These are phyloP conservation scores for Lasioglossum pauxillum DNA, from an alignment of 2,888 invertebrate genomes.

Conservation along the genomic window DNA sequence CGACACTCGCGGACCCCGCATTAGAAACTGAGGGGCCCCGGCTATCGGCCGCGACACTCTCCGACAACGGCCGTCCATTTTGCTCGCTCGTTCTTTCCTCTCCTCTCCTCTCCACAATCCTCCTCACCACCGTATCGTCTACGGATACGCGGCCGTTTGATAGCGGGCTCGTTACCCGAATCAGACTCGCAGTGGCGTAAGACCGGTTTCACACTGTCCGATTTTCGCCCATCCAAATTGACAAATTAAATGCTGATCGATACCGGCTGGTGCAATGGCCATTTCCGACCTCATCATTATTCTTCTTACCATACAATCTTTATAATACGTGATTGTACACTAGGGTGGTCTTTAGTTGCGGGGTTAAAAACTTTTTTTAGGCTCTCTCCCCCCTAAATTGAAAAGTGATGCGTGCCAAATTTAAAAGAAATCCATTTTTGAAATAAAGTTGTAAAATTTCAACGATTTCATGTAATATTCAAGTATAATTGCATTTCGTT, in stretches of 20 bases:
- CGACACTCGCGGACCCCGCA: constrained; percentile 80
- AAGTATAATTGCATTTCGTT: no score
- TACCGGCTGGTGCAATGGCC: not conserved
- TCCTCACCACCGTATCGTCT: constrained; percentile 45
- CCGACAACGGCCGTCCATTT: constrained; percentile 42
- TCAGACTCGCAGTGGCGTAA: constrained; percentile 70
- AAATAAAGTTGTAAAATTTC: no score
- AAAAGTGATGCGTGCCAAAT: no score
- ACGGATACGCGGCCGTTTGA: constrained; percentile 66
- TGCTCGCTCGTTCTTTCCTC: constrained; percentile 6
- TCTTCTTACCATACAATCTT: not conserved
- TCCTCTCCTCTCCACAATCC: constrained; percentile 23
- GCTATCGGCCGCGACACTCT: constrained; percentile 40
- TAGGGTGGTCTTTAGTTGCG: no score
- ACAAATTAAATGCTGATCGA: not conserved
- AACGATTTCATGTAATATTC: no score
- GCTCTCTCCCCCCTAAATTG: not conserved
- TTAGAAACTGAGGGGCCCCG: constrained; percentile 78
- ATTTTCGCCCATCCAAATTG: not conserved
- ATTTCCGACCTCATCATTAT: not conserved
- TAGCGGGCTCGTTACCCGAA: constrained; percentile 68
- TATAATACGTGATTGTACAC: not conserved
- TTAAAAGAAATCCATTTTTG: no score
- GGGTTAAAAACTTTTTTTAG: no score
- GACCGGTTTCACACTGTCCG: not conserved